Percentiles rank a stretch among this genome's conserved stretches.
Evolutionary conservation across 2,797 vertebrate genomes (phyloP).

Genomic region (Morus bassanus): DNA sequence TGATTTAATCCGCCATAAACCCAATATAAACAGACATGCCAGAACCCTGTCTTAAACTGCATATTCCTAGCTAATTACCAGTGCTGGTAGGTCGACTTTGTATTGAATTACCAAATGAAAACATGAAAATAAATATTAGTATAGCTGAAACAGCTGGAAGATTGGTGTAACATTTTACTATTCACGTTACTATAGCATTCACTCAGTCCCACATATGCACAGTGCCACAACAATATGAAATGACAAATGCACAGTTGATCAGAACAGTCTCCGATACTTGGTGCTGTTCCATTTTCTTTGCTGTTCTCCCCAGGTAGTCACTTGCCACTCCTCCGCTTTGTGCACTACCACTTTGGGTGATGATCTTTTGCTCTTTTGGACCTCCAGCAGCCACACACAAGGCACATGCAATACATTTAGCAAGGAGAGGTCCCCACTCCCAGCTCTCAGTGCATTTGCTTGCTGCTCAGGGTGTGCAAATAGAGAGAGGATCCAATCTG

Average conservation of each 20-base stretch:
- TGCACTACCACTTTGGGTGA: background rate
- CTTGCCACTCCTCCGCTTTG: background rate
- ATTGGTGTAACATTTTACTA: background rate
- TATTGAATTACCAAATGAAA: conserved; percentile 1
- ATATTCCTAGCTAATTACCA: background rate
- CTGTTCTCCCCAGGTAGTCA: background rate
- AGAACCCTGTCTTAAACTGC: background rate
- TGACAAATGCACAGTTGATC: background rate
- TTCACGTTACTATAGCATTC: background rate
- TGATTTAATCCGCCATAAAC: background rate
- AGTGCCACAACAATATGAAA: background rate
- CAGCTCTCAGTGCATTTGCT: background rate
- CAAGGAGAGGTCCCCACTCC: background rate
- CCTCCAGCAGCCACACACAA: background rate
- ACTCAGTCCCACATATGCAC: accelerated
- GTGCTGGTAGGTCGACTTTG: background rate
- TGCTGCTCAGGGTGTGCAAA: background rate
- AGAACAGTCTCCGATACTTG: background rate
- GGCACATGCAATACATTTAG: accelerated
- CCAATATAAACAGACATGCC: background rate
- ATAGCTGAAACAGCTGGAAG: background rate
- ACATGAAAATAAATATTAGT: background rate
- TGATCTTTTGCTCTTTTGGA: background rate
- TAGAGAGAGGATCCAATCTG: accelerated
- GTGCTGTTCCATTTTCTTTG: background rate